Base-by-base conservation (phyloP, 2,113 vertebrate genomes). In the Guaruba guarouba region DNA sequence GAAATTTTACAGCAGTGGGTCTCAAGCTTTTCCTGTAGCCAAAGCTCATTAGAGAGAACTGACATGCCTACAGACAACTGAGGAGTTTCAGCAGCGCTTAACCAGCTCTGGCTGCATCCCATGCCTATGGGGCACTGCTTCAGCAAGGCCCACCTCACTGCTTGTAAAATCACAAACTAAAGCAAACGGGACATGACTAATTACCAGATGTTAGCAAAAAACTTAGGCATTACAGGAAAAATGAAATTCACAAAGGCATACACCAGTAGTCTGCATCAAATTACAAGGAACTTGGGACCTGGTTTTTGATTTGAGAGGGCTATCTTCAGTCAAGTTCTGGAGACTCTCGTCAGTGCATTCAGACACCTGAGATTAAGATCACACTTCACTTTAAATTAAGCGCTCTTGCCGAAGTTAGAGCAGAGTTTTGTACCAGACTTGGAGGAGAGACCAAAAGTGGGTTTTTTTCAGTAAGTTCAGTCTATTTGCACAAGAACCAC, bases 1-100 rank as follows among this genome's bases (percentile, higher is more conserved):
- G 81, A 78, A 84, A 89, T 79, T 82, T 78, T 91, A 84, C 70
- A 73, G 62, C 61, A 89, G 27, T 23, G 25, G 17, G 39, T 75
- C 66, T 82, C 55, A 33, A 78, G 52, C 24, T 61, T 46, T 81
- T 81, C 48, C 80, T 39, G 55, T 27, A 95, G 62, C 46, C 64
- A 81, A 78, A 68, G 61, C 73, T 89, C 55, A 64, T 55, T 25
- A 84, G 10, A 82, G 55, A 75, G 49, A 78, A 51, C 0, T 41
- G 69, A 43, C 9, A 18, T 2, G 11, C 25, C 55, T 61, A 25
- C 22, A 64, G 20, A 23, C 44, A 82, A 48, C 18, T 4, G 17
- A 49, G 44, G 67, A 51, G 49, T 31, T 52, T 62, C 39, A 39
- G 70, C 84, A 75, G 51, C 43, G 28, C 25, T 17, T 14, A 25